Conservation (phyloP, 2,113 vertebrate genomes). For the Campylomormyrus tamandua region DNA sequence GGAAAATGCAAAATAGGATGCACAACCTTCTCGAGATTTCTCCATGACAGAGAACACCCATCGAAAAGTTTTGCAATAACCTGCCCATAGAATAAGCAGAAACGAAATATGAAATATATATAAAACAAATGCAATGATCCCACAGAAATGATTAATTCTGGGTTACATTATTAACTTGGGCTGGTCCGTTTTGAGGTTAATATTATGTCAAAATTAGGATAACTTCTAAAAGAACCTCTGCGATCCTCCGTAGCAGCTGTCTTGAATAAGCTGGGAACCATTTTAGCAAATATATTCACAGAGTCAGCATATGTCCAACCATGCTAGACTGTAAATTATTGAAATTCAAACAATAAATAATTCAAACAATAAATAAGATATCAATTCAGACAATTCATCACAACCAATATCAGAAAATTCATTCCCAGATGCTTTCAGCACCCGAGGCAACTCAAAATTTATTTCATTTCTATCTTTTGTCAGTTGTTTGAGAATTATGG, state of each 20-base stretch:
- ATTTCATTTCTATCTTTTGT: slow-evolving; percentile 37
- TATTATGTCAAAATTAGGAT: not conserved
- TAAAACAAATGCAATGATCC: not conserved
- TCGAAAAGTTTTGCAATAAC: not conserved
- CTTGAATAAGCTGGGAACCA: not conserved
- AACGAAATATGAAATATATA: not conserved
- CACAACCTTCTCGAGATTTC: not conserved
- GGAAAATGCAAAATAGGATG: not conserved
- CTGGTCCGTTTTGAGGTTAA: not conserved
- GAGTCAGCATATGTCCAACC: not conserved
- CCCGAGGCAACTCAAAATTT: not conserved
- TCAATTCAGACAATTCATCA: not conserved
- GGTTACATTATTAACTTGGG: not conserved
- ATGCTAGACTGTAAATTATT: not conserved
- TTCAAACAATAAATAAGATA: not conserved
- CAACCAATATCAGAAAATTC: not conserved
- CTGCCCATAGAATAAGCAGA: not conserved
- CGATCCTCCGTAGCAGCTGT: not conserved
- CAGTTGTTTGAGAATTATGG: slow-evolving; percentile 41
- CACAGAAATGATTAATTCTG: not conserved
- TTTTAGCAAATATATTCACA: not conserved
- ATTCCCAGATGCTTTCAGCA: not conserved
- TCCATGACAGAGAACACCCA: not conserved
- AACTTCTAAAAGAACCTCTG: not conserved
- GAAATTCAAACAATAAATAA: not conserved